Evolutionary conservation across 2,113 vertebrate species (phyloP), one percentile per base, ranked within the genome.

Genomic region (Corvus moneduloides): DNA sequence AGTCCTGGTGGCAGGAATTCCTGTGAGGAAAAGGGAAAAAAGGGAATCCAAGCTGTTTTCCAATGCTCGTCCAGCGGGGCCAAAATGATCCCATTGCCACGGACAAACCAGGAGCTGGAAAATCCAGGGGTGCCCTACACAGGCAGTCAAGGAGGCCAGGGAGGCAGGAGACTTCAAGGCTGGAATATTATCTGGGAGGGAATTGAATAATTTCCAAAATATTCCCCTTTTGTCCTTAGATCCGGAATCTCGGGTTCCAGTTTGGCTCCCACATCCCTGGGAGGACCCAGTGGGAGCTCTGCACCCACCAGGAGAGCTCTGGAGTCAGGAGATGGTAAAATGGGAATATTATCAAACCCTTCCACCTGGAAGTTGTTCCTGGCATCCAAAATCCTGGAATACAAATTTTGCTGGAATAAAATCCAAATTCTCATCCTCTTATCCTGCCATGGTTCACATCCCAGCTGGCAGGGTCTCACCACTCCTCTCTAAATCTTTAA

Each of bases 391-490:
- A 56, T 43, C 49, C 44, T 12, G 44, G 54, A 35, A 52, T 1
- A 24, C 0, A 3, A 33, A 43, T 27, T 46, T 24, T 43, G 7
- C 55, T 33, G 28, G 32, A 46, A 37, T 9, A 6, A 90, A 83
- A 66, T 7, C 9, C 0, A 0, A 35, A 12, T 24, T 1, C 9
- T 54, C 20, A 3, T 6, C 30, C 62, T 21, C 10, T 52, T 16
- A 1, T 21, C 58, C 41, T 39, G 58, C 56, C 43, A 5, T 0
- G 44, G 30, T 18, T 77, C 87, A 11, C 75, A 37, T 14, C 84
- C 18, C 58, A 7, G 1, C 62, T 2, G 21, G 3, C 46, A 58
- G 21, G 52, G 16, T 8, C 20, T 13, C 74, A 8, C 5, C 54
- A 3, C 21, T 17, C 48, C 33, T 21, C 63, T 55, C 35, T 37